These are phyloP conservation scores for Coracias cyanogaster DNA, from an alignment of 2,797 vertebrate species.

Conservation along the genomic window DNA sequence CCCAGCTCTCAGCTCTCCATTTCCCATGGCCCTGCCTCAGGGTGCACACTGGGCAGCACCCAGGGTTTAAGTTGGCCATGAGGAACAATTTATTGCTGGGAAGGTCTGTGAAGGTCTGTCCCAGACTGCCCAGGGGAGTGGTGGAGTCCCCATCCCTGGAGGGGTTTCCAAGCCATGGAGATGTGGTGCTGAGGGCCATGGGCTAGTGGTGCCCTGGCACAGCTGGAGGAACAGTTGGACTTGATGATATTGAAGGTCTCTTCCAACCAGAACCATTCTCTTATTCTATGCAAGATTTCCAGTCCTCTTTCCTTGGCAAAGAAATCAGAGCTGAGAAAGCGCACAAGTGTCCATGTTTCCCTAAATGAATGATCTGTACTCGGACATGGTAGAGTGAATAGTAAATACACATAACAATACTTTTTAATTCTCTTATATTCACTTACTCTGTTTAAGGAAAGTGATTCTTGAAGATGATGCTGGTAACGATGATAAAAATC, in stretches of 20 bases:
- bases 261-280: neutral
- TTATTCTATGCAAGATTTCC: neutral
- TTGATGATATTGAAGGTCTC: neutral
- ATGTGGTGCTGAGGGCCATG: too few species aligned
- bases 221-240: too few species aligned
- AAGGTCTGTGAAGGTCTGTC: neutral
- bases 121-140: neutral
- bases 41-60: too few species aligned
- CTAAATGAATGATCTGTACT: neutral
- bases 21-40: too few species aligned
- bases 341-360: neutral
- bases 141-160: neutral
- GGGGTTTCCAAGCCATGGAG: accelerated
- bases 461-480: neutral
- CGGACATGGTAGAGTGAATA: neutral
- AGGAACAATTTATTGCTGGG: neutral
- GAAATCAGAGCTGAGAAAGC: neutral
- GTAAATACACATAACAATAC: neutral
- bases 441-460: neutral
- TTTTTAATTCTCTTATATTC: neutral
- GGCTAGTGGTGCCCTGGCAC: too few species aligned
- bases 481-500: neutral
- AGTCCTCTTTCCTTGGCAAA: neutral
- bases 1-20: accelerated
- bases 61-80: neutral